Conservation (phyloP, 2,888 invertebrate genomes). For the Smittia aterrima region DNA sequence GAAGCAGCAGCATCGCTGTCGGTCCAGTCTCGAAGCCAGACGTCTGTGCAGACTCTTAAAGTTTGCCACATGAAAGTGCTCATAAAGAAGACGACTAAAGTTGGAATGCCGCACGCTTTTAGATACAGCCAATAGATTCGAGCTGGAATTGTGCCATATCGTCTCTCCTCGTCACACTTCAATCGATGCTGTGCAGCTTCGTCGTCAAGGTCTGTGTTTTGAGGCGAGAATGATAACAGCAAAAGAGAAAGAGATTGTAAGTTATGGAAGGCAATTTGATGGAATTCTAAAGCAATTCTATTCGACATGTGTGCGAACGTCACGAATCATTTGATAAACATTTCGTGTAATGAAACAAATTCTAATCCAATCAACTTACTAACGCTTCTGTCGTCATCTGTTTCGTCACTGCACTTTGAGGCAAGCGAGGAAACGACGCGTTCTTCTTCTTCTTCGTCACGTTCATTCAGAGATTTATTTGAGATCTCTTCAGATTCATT, state of each 20-base stretch:
- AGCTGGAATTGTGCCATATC: conserved; percentile 58
- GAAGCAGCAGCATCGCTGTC: conserved; percentile 47
- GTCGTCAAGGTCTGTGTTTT: conserved; percentile 43
- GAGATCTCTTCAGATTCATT: conserved; percentile 43
- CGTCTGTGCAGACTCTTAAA: conserved; percentile 69
- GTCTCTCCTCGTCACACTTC: conserved; percentile 53
- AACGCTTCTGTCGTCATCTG: conserved; percentile 50
- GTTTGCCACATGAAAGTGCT: conserved; percentile 68
- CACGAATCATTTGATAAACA: conserved; percentile 25
- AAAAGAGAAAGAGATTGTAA: conserved; percentile 13
- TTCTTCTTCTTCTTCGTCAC: conserved; percentile 46
- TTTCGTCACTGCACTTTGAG: conserved; percentile 54
- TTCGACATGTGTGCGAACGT: not conserved
- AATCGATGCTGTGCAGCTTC: conserved; percentile 43
- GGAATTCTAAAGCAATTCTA: not conserved
- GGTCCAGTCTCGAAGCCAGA: conserved; percentile 72
- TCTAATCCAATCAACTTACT: conserved; percentile 16
- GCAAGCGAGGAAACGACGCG: conserved; percentile 51
- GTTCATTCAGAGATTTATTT: conserved; percentile 25
- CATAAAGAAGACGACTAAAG: conserved; percentile 62
- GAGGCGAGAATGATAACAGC: too few relatives aligned
- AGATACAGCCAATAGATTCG: conserved; percentile 68
- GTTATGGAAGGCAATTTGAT: conserved; percentile 20
- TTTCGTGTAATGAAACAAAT: not conserved
- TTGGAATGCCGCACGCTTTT: conserved; percentile 62